Percentiles rank a stretch among this genome's conserved stretches.
phyloP scores from a whole-genome alignment of 2,888 invertebrate species.

The Caenorhabditis imperialis region DNA sequence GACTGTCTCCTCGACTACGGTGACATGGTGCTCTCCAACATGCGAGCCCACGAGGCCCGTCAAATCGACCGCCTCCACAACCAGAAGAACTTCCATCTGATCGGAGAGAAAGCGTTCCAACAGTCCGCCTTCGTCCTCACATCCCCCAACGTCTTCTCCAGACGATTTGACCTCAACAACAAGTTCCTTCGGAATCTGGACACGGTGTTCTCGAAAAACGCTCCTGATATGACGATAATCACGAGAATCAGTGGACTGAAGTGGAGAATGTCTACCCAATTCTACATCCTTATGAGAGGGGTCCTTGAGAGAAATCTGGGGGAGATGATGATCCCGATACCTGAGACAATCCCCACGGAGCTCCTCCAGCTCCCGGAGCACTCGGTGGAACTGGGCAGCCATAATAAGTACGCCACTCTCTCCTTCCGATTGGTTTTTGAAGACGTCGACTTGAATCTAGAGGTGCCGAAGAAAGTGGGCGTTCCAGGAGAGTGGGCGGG shows the following conservation, averaged over 20 bases:
- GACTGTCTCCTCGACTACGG: conserved; percentile 73
- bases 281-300: conserved; percentile 74
- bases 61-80: conserved; percentile 37
- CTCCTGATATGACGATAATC: conserved; percentile 70
- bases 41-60: conserved; percentile 57
- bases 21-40: conserved; percentile 46
- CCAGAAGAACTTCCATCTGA: conserved; percentile 13
- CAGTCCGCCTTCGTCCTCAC: conserved; percentile 56
- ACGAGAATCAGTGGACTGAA: conserved; percentile 54
- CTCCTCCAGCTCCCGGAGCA: conserved; percentile 68
- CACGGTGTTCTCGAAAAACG: conserved; percentile 67
- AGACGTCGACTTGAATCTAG: conserved; percentile 77
- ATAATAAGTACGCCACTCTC: conserved; percentile 78
- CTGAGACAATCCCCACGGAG: conserved; percentile 75
- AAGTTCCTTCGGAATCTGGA: conserved; percentile 71
- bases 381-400: conserved; percentile 48
- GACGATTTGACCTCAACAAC: conserved; percentile 60
- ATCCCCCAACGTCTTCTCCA: conserved; percentile 60
- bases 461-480: conserved; percentile 37
- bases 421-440: conserved; percentile 79
- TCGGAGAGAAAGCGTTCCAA: conserved; percentile 62
- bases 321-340: conserved; percentile 77
- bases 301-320: conserved; percentile 80
- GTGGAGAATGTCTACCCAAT: conserved; percentile 70
- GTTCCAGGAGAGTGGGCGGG: conserved; percentile 53